Evolutionary conservation across 2,113 vertebrate species (phyloP).

Genomic region (Thinocorus orbignyianus): DNA sequence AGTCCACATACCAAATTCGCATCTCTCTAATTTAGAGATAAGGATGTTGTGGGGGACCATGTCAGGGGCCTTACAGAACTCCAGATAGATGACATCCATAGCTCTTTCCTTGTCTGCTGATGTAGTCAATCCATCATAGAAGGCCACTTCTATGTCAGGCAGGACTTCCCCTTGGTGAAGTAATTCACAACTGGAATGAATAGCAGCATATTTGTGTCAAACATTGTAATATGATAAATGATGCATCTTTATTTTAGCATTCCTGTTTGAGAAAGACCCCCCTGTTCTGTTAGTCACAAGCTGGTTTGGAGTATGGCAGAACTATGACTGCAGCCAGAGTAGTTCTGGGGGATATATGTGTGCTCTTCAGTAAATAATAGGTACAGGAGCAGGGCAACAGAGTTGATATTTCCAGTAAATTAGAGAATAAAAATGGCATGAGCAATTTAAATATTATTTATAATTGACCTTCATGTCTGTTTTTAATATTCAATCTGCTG

Average conservation of each 20-base stretch:
- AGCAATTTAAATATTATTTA: constrained; percentile 53
- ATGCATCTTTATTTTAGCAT: neutral
- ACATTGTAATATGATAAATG: neutral
- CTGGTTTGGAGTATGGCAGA: neutral
- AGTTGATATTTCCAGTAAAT: constrained; percentile 42
- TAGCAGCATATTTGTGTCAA: neutral
- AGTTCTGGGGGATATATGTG: neutral
- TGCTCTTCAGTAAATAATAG: neutral
- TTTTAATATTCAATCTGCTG: constrained; percentile 57
- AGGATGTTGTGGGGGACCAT: neutral
- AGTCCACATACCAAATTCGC: neutral
- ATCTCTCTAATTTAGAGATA: neutral
- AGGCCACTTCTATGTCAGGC: neutral
- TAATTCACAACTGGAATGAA: neutral
- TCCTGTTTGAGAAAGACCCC: neutral
- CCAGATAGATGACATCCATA: neutral
- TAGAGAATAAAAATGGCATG: constrained; percentile 28
- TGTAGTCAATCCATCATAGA: neutral
- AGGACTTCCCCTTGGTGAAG: neutral
- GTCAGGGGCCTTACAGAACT: neutral
- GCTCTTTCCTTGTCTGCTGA: neutral
- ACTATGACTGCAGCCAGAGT: neutral
- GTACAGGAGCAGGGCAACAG: neutral
- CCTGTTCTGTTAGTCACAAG: neutral
- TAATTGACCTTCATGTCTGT: constrained; percentile 50